phyloP scores from a whole-genome alignment of 1,140 invertebrate species.

The Aradophagus sp. region DNA sequence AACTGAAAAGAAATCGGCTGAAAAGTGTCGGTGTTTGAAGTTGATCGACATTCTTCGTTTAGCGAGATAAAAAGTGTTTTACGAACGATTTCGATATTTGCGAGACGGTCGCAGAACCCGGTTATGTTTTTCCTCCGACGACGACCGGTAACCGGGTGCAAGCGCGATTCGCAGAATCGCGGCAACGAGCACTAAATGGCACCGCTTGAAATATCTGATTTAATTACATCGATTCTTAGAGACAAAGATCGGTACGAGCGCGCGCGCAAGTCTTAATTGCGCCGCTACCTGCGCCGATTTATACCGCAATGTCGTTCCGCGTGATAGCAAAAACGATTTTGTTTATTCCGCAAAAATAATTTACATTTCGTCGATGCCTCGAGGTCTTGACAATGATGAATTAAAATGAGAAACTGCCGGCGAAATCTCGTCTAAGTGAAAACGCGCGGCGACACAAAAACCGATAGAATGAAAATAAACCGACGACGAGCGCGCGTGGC shows the following conservation, averaged over 20 bases:
- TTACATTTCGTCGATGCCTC: constrained; percentile 36
- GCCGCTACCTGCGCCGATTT: constrained; percentile 38
- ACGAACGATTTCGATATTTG: too few species aligned
- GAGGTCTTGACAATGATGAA: constrained; percentile 17
- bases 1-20: too few species aligned
- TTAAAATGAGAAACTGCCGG: constrained; percentile 23
- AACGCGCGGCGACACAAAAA: constrained; percentile 4
- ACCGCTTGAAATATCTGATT: constrained; percentile 71
- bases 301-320: constrained; percentile 33
- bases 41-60: too few species aligned
- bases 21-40: too few species aligned
- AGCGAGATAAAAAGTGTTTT: too few species aligned
- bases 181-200: constrained; percentile 61
- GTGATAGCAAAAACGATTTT: constrained; percentile 41
- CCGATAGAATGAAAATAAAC: too few species aligned
- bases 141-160: constrained; percentile 31
- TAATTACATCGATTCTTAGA: constrained; percentile 71
- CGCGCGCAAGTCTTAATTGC: constrained; percentile 67
- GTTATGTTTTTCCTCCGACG: constrained; percentile 26
- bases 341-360: constrained; percentile 39
- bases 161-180: constrained; percentile 46
- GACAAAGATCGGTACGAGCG: constrained; percentile 70
- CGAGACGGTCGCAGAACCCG: constrained; percentile 22
- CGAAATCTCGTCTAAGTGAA: constrained; percentile 14
- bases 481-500: too few species aligned